These are phyloP conservation scores for Apogon hyalosoma DNA, from an alignment of 2,797 vertebrate genomes.

Conservation along the genomic window DNA sequence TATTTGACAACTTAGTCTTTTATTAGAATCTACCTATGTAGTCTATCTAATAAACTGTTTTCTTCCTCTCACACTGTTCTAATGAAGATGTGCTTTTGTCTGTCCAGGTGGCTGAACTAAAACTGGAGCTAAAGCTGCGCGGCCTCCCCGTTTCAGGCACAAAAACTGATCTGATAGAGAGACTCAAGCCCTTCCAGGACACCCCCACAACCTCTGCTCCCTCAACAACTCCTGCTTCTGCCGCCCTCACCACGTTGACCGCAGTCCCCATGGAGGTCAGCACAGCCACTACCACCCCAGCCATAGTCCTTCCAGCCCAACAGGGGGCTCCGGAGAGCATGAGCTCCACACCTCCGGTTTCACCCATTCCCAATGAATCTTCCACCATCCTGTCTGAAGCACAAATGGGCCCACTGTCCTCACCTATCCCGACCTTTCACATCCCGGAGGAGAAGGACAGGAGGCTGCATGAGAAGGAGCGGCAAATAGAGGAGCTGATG, in stretches of 20 bases:
- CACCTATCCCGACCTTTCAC: slow-evolving; percentile 46
- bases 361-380: slow-evolving; percentile 84
- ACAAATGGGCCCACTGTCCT: slow-evolving; percentile 59
- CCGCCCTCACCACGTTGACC: slow-evolving; percentile 72
- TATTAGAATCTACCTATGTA: too few species aligned
- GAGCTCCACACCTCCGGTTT: slow-evolving; percentile 86
- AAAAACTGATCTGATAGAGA: slow-evolving; percentile 96
- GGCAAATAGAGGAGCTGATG: slow-evolving; percentile 95
- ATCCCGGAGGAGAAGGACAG: slow-evolving; percentile 89
- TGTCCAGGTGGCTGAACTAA: slow-evolving; percentile 93
- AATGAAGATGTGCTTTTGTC: not conserved
- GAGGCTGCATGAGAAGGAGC: slow-evolving; percentile 96
- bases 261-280: slow-evolving; percentile 79
- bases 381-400: slow-evolving; percentile 84
- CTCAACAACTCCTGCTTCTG: slow-evolving; percentile 50
- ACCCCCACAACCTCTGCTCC: slow-evolving; percentile 48
- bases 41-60: not conserved
- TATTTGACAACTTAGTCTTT: too few species aligned
- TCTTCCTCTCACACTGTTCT: not conserved
- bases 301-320: slow-evolving; percentile 70
- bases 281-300: slow-evolving; percentile 58
- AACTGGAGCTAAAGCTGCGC: slow-evolving; percentile 95
- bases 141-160: slow-evolving; percentile 96
- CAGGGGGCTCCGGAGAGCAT: slow-evolving; percentile 56
- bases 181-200: slow-evolving; percentile 94